Base-by-base conservation (phyloP, 1,140 invertebrate species). In the Belonocnema kinseyi region DNA sequence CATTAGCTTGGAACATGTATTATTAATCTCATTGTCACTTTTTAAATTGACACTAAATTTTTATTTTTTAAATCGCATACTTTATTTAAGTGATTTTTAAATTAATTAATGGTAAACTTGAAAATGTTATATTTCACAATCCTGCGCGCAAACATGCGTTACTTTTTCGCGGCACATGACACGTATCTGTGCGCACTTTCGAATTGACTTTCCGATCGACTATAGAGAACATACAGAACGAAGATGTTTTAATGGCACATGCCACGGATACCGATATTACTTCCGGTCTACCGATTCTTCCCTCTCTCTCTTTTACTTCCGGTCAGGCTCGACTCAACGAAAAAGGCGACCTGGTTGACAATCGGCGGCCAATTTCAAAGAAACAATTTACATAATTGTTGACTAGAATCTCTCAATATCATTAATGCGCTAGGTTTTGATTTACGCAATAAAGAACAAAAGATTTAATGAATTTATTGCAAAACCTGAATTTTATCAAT, bases 241-340 rank as follows among this genome's bases (percentile, higher is more conserved):
- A 82, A 80, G 79, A 80, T 82, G 77, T 73, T 74, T 83, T 80
- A 74, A 79, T 70, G 77, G 79, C 81, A 88, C 84, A 84, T 83
- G 86, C 83, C 83, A 85, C 80, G 83, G 78, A 83, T 87, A 87
- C 87, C 85, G 86, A 88, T 88, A 85, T 85, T 84, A 83, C 86
- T 89, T 90, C 89, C 88, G 87, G 87, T 89, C 77, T 83, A 78
- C 81, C 83, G 84, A 80, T 80, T 80, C 83, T 81, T 79, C 84
- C 76, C 26, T 53, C 75, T 77, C 80, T 80, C 75, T 46, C 40
- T 78, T 76, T 52, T 66, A 78, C 77, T 82, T 86, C 83, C 81
- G 80, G 78, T 82, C 83, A 75, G 75, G 72, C n/a, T 19, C 33
- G 74, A 53, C 21, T 66, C 54, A 14, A 16, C 66, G 70, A 51